A percentile compares a stretch with the other conserved stretches of the same genome.
Conservation (phyloP, 1,140 invertebrate species). For the Drosophila sp. region DNA sequence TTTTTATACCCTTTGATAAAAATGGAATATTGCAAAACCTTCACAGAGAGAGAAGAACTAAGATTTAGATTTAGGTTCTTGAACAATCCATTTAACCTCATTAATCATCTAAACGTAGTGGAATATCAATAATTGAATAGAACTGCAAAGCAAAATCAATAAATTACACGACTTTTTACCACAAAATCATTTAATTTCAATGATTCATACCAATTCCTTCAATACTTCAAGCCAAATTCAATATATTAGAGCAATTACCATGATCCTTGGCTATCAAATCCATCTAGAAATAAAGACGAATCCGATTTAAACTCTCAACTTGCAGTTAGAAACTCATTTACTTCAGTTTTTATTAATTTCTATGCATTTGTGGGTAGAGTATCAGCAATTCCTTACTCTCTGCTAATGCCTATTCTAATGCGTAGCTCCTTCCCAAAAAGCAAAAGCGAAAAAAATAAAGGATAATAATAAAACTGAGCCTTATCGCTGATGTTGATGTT, state of each 20-base stretch:
- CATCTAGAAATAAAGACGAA: too few relatives aligned
- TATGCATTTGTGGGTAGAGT: conserved; percentile 9
- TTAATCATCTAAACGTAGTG: neutral
- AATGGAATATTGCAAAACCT: neutral
- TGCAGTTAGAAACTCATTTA: too few relatives aligned
- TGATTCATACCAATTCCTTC: too few relatives aligned
- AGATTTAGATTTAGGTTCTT: neutral
- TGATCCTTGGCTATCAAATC: too few relatives aligned
- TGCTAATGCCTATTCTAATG: conserved; percentile 76
- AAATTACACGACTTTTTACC: too few relatives aligned
- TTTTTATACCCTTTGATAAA: conserved; percentile 54
- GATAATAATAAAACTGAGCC: conserved; percentile 78
- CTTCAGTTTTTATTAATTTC: too few relatives aligned
- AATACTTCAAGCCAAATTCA: too few relatives aligned
- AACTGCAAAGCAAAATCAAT: too few relatives aligned
- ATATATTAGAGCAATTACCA: too few relatives aligned
- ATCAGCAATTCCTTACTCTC: conserved; percentile 15
- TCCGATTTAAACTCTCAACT: too few relatives aligned
- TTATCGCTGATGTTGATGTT: conserved; percentile 75
- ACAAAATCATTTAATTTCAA: too few relatives aligned
- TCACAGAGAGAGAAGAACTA: neutral
- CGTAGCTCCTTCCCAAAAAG: conserved; percentile 38
- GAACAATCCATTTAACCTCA: neutral
- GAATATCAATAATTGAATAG: neutral
- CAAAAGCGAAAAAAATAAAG: conserved; percentile 67